Conservation (phyloP, 2,888 invertebrate genomes). For the Agrotis ipsilon region DNA sequence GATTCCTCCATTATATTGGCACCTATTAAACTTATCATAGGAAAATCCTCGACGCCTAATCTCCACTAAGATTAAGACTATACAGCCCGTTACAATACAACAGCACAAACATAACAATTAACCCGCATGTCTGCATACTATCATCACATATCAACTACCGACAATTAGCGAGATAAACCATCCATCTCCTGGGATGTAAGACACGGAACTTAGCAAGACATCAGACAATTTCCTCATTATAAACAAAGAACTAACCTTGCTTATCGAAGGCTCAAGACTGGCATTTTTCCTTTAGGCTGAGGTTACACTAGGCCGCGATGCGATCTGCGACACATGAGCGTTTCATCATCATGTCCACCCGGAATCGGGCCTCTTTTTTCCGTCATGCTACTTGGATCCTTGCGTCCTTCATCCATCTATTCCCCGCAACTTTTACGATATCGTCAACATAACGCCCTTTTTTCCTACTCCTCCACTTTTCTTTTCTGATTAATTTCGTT, state of each 20-base stretch:
- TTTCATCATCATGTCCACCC: no score
- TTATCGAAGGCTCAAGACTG: constrained; percentile 33
- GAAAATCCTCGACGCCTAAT: neutral
- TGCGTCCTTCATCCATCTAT: no score
- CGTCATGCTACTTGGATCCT: no score
- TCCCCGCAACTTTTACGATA: no score
- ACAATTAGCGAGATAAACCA: constrained; percentile 34
- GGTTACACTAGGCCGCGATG: neutral
- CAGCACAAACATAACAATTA: constrained; percentile 3
- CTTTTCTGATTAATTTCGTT: no score
- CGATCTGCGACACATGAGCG: no score
- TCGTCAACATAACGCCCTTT: no score
- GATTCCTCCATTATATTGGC: no score
- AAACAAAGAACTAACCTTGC: constrained; percentile 52
- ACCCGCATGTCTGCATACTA: constrained; percentile 35
- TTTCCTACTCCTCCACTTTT: no score
- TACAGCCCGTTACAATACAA: neutral
- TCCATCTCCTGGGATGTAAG: constrained; percentile 16
- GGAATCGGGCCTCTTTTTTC: no score
- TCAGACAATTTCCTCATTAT: constrained; percentile 36
- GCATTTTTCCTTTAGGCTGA: constrained; percentile 44
- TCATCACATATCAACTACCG: constrained; percentile 24
- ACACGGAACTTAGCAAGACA: constrained; percentile 42
- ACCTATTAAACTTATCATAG: no score
- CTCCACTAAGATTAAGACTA: neutral